Base-by-base conservation (phyloP, 2,888 invertebrate genomes). In the Patella caerulea region DNA sequence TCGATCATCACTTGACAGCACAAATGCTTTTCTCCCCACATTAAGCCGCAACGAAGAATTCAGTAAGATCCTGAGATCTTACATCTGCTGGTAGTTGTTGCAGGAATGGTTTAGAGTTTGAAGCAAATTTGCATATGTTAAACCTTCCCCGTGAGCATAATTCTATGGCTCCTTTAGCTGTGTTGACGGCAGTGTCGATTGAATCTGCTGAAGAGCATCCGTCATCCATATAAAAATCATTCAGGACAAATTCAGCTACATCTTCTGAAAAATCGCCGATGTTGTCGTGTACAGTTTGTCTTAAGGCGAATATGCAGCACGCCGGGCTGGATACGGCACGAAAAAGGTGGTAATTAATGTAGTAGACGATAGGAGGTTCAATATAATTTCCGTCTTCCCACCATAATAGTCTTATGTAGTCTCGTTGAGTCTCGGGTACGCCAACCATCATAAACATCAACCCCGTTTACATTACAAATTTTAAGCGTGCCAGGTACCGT, bases 211-310 rank as follows among this genome's bases (percentile, higher is more conserved):
- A 59, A n/a, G 59, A n/a, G 59, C 59, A 59, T n/a, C 59, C 59
- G 59, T 59, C 59, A n/a, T 59, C 59, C 59, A 59, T 59, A n/a
- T 59, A 59, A 59, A 59, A 59, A n/a, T 59, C 59, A n/a, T 59
- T 5, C 17, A 59, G 59, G 15, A 59, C 59, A 59, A 59, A 59
- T n/a, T 12, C n/a, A n/a, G 59, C 15, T 59, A 59, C 59, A 59
- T 59, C 59, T n/a, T 59, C 59, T 15, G 59, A 59, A 59, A n/a
- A 59, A 15, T 59, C 59, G n/a, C n/a, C 59, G 15, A n/a, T 59
- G 59, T 59, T 59, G n/a, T 56, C 56, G 17, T 59, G n/a, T n/a
- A 59, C 59, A n/a, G 59, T 59, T 4, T 59, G 59, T 5, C n/a
- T 15, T 15, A 59, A n/a, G 15, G 59, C 59, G 15, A 59, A 11